These are phyloP conservation scores for Willisornis vidua DNA, from an alignment of 2,113 vertebrate genomes.

Conservation along the genomic window DNA sequence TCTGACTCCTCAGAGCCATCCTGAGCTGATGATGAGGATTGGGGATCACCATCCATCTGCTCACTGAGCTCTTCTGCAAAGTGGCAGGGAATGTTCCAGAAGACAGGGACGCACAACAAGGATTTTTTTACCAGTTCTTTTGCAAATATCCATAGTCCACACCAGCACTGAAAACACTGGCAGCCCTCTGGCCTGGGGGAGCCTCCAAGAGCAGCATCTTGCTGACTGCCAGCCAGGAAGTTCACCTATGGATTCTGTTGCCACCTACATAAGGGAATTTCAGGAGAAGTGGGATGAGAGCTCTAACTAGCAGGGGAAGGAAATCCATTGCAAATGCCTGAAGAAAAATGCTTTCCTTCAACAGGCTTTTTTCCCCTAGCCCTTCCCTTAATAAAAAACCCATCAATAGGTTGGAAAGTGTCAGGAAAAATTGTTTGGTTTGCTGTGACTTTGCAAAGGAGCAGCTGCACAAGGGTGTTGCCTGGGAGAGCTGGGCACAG, in stretches of 20 bases:
- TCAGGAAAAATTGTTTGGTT: not conserved
- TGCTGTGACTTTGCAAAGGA: not conserved
- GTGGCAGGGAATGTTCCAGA: not conserved
- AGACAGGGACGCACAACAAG: not conserved
- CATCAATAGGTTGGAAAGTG: not conserved
- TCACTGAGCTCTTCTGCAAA: not conserved
- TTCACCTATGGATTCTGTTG: not conserved
- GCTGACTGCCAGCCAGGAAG: not conserved
- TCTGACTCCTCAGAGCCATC: not conserved
- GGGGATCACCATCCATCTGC: not conserved
- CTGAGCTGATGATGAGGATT: not conserved
- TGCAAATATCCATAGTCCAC: not conserved
- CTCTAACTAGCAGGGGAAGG: not conserved
- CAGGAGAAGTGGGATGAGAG: not conserved
- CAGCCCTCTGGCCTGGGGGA: not conserved
- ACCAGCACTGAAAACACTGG: not conserved
- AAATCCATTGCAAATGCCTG: not conserved
- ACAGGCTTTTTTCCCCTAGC: rapidly evolving
- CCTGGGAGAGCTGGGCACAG: not conserved
- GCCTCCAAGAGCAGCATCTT: not conserved
- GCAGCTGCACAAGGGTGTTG: rapidly evolving
- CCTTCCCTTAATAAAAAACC: not conserved
- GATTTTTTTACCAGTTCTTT: not conserved
- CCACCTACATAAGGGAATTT: not conserved
- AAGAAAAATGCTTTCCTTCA: not conserved